Evolutionary conservation across 1,140 invertebrate genomes (phyloP), one percentile per base, ranked within the genome.

Genomic region (Philopotamus ludificatus): DNA sequence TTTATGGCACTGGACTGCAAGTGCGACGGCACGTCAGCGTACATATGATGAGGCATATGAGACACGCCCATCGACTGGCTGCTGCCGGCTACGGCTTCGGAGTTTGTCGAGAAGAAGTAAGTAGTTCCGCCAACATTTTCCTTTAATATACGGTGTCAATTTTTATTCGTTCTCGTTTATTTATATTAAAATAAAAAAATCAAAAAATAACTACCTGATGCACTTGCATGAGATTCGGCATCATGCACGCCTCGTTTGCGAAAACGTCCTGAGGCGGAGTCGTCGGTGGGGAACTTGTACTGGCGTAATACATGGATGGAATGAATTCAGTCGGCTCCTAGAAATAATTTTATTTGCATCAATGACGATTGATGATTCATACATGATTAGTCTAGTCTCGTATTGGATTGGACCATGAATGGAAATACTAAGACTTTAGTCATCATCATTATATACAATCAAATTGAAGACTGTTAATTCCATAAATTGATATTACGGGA

Each of bases 61-160:
- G 23, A 47, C 47, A 63, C 39, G n/a, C 34, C 51, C 21, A 53
- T 12, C 63, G 55, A 47, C 63, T 71, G 34, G 15, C 12, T 42
- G 22, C 55, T 44, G 16, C 41, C 41, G 25, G 51, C 42, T 21
- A 67, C 68, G 45, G 72, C 71, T 66, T 75, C 75, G 70, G 71
- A 77, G 70, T 74, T 74, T 70, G 77, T 76, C 57, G 77, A 79
- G 75, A 92, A 95, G 78, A 93, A 95, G 78, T 95, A 95, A 0
- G 92, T 94, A 16, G 93, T 95, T 44, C 93, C 92, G 55, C 90
- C 91, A 65, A 94, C 90, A 82, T 92, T 93, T 77, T 93, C 91
- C 84, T 93, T n/a, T n/a, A n/a, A n/a, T n/a, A n/a, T n/a, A n/a
- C n/a, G n/a, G n/a, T n/a, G n/a, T n/a, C n/a, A n/a, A n/a, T n/a